Conservation (phyloP, 1,140 invertebrate species). For the Temnothorax curvispinosus region DNA sequence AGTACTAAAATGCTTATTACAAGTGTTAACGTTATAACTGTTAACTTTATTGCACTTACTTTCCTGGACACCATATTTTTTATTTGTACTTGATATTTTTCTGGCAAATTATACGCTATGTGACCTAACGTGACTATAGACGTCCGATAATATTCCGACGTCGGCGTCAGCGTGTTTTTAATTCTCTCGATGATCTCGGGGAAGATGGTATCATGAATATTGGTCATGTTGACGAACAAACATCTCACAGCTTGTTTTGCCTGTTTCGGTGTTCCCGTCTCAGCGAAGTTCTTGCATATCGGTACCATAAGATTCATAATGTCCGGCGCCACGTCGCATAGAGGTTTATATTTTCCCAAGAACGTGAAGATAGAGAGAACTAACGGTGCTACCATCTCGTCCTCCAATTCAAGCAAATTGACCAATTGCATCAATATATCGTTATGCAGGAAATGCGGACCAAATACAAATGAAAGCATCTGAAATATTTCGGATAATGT, state of each 20-base stretch:
- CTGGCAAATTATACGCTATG: conserved; percentile 96
- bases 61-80: conserved; percentile 98
- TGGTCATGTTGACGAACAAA: conserved; percentile 94
- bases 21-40: neutral
- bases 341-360: conserved; percentile 93
- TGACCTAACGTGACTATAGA: conserved; percentile 97
- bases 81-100: conserved; percentile 94
- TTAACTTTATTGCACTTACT: conserved; percentile 82
- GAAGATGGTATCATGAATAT: conserved; percentile 93
- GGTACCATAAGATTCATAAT: conserved; percentile 92
- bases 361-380: conserved; percentile 95
- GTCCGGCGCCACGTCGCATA: conserved; percentile 90
- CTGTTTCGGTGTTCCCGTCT: conserved; percentile 96
- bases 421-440: conserved; percentile 94
- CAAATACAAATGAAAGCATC: conserved; percentile 96
- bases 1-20: neutral
- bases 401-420: conserved; percentile 91
- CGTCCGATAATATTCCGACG: conserved; percentile 94
- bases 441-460: conserved; percentile 95
- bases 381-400: conserved; percentile 93
- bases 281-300: conserved; percentile 94
- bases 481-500: conserved; percentile 70
- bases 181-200: conserved; percentile 94
- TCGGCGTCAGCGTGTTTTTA: conserved; percentile 91
- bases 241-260: conserved; percentile 98